phyloP scores from a whole-genome alignment of 2,113 vertebrate genomes.

The Leptosomus discolor region DNA sequence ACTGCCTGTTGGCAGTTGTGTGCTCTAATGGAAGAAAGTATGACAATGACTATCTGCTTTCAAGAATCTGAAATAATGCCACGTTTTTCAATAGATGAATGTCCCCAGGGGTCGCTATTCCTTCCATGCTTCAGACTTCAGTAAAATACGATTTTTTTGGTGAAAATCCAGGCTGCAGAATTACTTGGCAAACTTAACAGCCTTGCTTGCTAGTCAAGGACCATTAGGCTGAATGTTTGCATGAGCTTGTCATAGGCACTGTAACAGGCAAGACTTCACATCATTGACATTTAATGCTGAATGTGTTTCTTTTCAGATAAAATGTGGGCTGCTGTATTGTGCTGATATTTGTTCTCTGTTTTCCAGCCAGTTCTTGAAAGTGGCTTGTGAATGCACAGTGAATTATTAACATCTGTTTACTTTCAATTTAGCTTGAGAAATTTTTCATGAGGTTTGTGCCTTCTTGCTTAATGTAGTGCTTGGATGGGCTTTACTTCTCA shows the following conservation, averaged over 20 bases:
- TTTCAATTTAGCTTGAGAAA: background rate
- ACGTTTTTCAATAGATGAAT: background rate
- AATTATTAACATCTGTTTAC: slow-evolving; percentile 13
- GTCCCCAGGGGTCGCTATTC: background rate
- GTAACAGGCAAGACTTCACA: background rate
- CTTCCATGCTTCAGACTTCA: background rate
- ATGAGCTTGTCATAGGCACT: background rate
- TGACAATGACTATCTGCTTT: background rate
- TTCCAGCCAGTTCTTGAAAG: background rate
- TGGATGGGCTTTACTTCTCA: background rate
- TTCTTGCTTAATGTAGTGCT: background rate
- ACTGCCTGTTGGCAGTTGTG: background rate
- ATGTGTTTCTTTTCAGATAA: background rate
- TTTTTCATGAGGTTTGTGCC: background rate
- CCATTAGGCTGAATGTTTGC: background rate
- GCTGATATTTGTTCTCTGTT: background rate
- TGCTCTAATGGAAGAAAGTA: background rate
- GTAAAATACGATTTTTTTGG: background rate
- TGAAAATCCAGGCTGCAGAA: background rate
- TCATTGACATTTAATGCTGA: rapidly evolving
- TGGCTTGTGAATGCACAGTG: background rate
- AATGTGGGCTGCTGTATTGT: background rate
- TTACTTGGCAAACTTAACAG: background rate
- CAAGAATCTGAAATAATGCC: background rate
- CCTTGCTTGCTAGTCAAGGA: background rate